Evolutionary conservation across 2,888 invertebrate genomes (phyloP), one percentile per base, ranked within the genome.

Genomic region (Adineta ricciae): DNA sequence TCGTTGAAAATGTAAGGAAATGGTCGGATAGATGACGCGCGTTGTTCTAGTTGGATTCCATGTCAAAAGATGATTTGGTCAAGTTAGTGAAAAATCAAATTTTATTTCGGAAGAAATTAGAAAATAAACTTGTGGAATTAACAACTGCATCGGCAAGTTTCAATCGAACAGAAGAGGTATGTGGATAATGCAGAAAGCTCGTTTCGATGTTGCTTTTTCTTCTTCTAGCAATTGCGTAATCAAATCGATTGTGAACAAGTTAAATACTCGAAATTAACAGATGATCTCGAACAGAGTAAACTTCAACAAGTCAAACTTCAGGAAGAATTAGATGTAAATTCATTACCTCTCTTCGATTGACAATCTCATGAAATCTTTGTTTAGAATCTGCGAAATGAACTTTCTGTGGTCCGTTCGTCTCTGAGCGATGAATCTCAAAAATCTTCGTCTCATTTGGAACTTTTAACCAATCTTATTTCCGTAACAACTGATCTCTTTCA

Each of bases 361-460:
- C n/a, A 4, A 11, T 72, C 19, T 41, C n/a, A 14, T n/a, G 1
- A 2, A 14, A 41, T 24, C 41, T n/a, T 8, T 78, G n/a, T 78
- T 41, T n/a, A 78, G 73, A 78, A 78, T 78, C 73, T 78, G 14
- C 21, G 41, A 41, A 78, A 41, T 41, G 19, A 38, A 78, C 38
- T 78, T 24, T 16, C 41, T n/a, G 2, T 14, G 2, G 27, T 78
- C 24, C 38, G 24, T 24, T 41, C 78, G 41, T n/a, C 41, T n/a
- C n/a, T n/a, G n/a, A n/a, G n/a, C n/a, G 41, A 41, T 78, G 78
- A 78, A 78, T n/a, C 38, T n/a, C 78, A 78, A 41, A 41, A 78
- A 78, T 41, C n/a, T 41, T 41, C 41, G n/a, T n/a, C 41, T 21
- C 1, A 64, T 64, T 3, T 16, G 0, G 32, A 64, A 32, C 32